Percentiles rank a stretch among this genome's conserved stretches.
phyloP scores from a whole-genome alignment of 2,113 vertebrate species.

The Paralichthys olivaceus region DNA sequence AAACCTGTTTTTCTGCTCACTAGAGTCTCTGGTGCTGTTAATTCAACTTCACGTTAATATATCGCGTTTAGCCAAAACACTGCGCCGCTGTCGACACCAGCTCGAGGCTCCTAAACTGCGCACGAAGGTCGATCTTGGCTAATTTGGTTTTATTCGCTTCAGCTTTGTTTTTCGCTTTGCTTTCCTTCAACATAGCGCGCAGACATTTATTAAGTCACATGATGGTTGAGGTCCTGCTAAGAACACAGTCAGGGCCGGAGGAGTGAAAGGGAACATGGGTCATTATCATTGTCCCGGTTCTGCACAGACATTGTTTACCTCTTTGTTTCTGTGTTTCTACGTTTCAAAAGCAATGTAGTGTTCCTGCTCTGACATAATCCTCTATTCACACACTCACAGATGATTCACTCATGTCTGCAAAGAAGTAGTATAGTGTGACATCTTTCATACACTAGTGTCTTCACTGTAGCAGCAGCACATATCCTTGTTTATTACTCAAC shows the following conservation, averaged over 20 bases:
- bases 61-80: too few relatives aligned
- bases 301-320: neutral
- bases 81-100: conserved; percentile 15
- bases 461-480: too few relatives aligned
- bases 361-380: neutral
- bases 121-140: neutral
- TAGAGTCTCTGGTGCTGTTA: too few relatives aligned
- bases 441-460: neutral
- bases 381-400: neutral
- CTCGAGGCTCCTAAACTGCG: conserved; percentile 40
- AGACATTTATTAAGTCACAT: too few relatives aligned
- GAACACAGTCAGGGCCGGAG: too few relatives aligned
- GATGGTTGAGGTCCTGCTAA: too few relatives aligned
- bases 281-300: neutral
- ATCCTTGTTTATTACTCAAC: too few relatives aligned
- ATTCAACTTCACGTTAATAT: too few relatives aligned
- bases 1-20: too few relatives aligned
- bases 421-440: neutral
- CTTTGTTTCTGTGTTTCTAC: neutral
- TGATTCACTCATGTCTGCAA: neutral
- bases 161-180: neutral
- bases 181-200: too few relatives aligned
- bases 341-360: neutral
- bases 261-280: neutral
- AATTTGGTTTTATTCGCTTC: neutral